Evolutionary conservation across 2,797 vertebrate species (phyloP).

Genomic region (Acropternis orthonyx): DNA sequence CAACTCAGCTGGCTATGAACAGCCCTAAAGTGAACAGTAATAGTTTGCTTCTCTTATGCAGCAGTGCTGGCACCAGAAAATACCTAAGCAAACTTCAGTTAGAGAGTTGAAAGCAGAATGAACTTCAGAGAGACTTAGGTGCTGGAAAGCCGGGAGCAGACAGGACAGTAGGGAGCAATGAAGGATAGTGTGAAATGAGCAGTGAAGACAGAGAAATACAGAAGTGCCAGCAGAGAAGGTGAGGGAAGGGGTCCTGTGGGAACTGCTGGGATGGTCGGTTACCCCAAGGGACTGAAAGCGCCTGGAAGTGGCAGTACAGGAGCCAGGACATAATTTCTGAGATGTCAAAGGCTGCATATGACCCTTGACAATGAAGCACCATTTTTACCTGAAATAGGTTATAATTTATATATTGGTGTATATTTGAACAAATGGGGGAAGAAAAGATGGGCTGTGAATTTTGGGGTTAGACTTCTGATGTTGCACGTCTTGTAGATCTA

Average conservation of each 20-base stretch:
- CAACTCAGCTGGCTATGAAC: neutral
- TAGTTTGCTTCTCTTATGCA: neutral
- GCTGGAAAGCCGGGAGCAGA: neutral
- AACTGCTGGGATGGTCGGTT: neutral
- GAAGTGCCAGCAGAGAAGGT: no score
- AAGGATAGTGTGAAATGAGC: no score
- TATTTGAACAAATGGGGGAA: neutral
- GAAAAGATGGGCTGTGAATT: neutral
- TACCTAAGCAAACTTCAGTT: neutral
- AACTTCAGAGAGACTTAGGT: neutral
- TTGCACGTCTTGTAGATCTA: neutral
- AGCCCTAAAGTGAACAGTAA: neutral
- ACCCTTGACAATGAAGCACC: neutral
- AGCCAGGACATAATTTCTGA: neutral
- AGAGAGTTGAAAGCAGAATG: neutral
- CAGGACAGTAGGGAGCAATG: neutral
- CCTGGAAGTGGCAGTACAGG: neutral
- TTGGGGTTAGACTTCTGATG: neutral
- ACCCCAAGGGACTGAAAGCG: neutral
- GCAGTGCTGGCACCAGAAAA: neutral
- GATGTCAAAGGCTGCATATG: neutral
- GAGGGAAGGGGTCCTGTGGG: neutral
- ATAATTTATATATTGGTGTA: neutral
- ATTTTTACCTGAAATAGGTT: neutral
- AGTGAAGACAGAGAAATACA: fast-evolving